Evolutionary conservation across 2,888 invertebrate genomes (phyloP).

Genomic region (Dusona sp.): DNA sequence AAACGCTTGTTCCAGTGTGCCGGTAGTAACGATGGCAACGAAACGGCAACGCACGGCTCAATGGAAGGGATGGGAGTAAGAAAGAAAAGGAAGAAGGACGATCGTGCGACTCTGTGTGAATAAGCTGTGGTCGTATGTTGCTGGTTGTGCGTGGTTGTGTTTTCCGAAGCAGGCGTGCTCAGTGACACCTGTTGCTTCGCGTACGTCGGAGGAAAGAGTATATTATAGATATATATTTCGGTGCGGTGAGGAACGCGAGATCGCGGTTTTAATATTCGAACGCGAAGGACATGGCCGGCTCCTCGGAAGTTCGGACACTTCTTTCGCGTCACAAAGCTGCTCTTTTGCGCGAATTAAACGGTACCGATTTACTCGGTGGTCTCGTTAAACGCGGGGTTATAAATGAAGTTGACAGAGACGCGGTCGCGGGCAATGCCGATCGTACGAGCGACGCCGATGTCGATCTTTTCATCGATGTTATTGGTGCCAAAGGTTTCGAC

Average conservation of each 20-base stretch:
- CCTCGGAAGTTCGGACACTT: conserved; percentile 87
- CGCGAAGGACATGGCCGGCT: conserved; percentile 85
- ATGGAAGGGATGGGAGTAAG: conserved; percentile 65
- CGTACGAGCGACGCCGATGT: conserved; percentile 76
- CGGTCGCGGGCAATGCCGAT: conserved; percentile 76
- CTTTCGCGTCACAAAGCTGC: conserved; percentile 88
- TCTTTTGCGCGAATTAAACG: conserved; percentile 87
- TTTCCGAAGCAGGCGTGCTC: conserved; percentile 69
- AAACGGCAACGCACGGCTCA: conserved; percentile 53
- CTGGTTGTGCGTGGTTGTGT: conserved; percentile 51
- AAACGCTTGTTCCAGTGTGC: no score
- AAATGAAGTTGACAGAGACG: conserved; percentile 87
- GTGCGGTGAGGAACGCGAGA: not conserved
- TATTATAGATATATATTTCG: conserved; percentile 12
- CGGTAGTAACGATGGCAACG: conserved; percentile 66
- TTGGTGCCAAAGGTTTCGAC: conserved; percentile 80
- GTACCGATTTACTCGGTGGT: conserved; percentile 88
- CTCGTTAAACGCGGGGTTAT: conserved; percentile 89
- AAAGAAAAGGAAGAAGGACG: conserved; percentile 58
- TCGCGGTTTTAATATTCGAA: not conserved
- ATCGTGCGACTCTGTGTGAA: conserved; percentile 7
- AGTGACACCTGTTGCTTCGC: conserved; percentile 78
- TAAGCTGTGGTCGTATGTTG: not conserved
- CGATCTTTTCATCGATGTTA: conserved; percentile 79
- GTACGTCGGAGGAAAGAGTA: conserved; percentile 59